Conservation (phyloP, 1,140 invertebrate species). For the Drosophila orosa region DNA sequence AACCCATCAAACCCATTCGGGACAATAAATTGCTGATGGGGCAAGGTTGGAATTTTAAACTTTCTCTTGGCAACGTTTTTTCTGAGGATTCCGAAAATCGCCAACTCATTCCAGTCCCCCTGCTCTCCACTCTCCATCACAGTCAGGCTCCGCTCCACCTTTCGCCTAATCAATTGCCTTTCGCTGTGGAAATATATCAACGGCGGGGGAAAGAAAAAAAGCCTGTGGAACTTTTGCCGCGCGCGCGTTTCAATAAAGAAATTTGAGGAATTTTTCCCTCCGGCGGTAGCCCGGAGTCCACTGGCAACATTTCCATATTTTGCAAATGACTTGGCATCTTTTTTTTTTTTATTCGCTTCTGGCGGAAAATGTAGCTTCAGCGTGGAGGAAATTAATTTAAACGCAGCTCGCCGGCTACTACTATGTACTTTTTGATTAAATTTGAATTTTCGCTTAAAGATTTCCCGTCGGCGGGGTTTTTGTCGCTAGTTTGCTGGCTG, state of each 20-base stretch:
- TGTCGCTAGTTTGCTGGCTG: slow-evolving; percentile 11
- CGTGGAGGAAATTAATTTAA: slow-evolving; percentile 59
- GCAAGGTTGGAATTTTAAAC: slow-evolving; percentile 10
- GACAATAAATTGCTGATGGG: slow-evolving; percentile 9
- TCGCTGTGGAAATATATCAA: neutral
- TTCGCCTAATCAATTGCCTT: slow-evolving; percentile 42
- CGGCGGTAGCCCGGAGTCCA: slow-evolving; percentile 18
- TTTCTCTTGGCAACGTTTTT: slow-evolving; percentile 1
- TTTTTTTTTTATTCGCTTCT: neutral
- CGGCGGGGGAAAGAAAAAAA: too few species aligned
- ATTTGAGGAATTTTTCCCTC: slow-evolving; percentile 53
- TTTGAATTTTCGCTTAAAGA: slow-evolving; percentile 48
- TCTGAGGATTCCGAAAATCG: neutral
- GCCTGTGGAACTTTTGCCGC: slow-evolving; percentile 11
- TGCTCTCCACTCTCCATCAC: slow-evolving; percentile 25
- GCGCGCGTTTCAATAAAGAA: slow-evolving; percentile 36
- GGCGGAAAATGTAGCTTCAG: slow-evolving; percentile 45
- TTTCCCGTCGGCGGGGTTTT: slow-evolving; percentile 3
- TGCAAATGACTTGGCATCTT: slow-evolving; percentile 57
- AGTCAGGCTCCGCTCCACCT: slow-evolving; percentile 2
- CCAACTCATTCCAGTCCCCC: slow-evolving; percentile 32
- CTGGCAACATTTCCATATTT: slow-evolving; percentile 65
- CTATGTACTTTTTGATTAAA: slow-evolving; percentile 62
- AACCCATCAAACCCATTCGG: slow-evolving; percentile 10
- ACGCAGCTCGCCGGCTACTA: slow-evolving; percentile 17